Base-by-base conservation (phyloP, 2,888 invertebrate species). In the Pemphredon lugubris region DNA sequence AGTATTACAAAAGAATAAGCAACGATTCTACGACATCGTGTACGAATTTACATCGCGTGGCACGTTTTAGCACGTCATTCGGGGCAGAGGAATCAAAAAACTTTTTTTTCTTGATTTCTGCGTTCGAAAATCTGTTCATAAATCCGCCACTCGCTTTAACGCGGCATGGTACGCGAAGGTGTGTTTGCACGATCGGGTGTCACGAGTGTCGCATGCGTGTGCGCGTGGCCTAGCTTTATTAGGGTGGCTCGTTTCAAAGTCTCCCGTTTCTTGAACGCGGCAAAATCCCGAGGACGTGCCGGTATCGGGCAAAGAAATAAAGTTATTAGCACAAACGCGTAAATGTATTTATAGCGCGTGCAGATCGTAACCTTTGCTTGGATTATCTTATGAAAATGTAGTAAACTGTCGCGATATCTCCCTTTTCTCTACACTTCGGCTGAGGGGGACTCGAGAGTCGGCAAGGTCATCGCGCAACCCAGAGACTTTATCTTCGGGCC, bases 371-470 rank as follows among this genome's bases (percentile, higher is more conserved):
- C 20, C 16, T 21, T 30, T 18, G 26, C 0, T n/a, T 21, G 37
- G 53, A 67, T 73, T 57, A 77, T 77, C 73, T 47, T 39, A 40
- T n/a, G 47, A 61, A 61, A 66, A 37, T 73, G 48, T 44, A 69
- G 65, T 44, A 40, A 9, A 45, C 16, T 26, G 40, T 5, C 7
- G 21, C 14, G 63, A 32, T 66, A 77, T 48, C 42, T 47, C 39
- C 39, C 37, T 30, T 65, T 23, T 54, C 48, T 50, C 37, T 2
- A 23, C 48, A 23, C 59, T 64, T 63, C n/a, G n/a, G n/a, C n/a
- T n/a, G n/a, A 59, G 30, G 11, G 44, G 16, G 20, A 21, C 54
- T 57, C 39, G 16, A 14, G 44, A n/a, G 64, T 21, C 21, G 18
- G 13, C 71, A 75, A 77, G 75, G 77, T 59, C 71, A 58, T 55